Evolutionary conservation across 2,113 vertebrate species (phyloP).

Genomic region (Nothobranchius furzeri): DNA sequence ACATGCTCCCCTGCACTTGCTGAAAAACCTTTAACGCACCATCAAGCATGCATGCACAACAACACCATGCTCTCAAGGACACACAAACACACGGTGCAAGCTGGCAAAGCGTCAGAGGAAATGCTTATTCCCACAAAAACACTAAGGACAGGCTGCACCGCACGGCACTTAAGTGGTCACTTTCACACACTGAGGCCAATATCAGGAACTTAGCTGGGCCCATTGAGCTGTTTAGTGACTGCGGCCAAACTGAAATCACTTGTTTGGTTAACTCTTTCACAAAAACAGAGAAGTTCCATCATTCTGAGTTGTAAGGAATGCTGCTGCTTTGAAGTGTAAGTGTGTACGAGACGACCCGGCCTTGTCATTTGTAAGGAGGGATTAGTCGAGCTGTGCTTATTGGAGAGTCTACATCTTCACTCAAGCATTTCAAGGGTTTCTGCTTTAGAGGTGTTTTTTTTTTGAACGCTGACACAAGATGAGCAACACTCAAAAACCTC

Average conservation of each 20-base stretch:
- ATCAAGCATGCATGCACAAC: constrained; percentile 19
- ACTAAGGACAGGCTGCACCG: constrained; percentile 43
- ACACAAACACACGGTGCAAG: constrained; percentile 14
- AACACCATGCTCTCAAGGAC: constrained; percentile 21
- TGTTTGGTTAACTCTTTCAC: constrained; percentile 46
- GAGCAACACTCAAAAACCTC: constrained; percentile 10
- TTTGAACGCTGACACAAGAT: constrained; percentile 19
- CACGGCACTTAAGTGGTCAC: constrained; percentile 62
- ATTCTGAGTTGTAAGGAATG: constrained; percentile 38
- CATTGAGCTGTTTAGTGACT: constrained; percentile 57
- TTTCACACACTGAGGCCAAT: constrained; percentile 65
- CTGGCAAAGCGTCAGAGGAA: constrained; percentile 60
- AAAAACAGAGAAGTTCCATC: constrained; percentile 16
- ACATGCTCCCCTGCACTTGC: constrained; percentile 1
- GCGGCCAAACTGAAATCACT: constrained; percentile 42
- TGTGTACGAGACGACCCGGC: constrained; percentile 38
- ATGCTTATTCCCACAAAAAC: constrained; percentile 66
- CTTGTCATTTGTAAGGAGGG: constrained; percentile 56
- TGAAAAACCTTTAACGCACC: constrained; percentile 34
- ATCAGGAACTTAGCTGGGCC: constrained; percentile 66
- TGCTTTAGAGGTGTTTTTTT: constrained; percentile 42
- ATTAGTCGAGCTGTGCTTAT: constrained; percentile 64
- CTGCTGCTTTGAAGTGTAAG: constrained; percentile 64
- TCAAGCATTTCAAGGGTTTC: constrained; percentile 51
- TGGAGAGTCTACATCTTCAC: constrained; percentile 43